Evolutionary conservation across 2,797 vertebrate species (phyloP).

Genomic region (Eulemur rubriventer): DNA sequence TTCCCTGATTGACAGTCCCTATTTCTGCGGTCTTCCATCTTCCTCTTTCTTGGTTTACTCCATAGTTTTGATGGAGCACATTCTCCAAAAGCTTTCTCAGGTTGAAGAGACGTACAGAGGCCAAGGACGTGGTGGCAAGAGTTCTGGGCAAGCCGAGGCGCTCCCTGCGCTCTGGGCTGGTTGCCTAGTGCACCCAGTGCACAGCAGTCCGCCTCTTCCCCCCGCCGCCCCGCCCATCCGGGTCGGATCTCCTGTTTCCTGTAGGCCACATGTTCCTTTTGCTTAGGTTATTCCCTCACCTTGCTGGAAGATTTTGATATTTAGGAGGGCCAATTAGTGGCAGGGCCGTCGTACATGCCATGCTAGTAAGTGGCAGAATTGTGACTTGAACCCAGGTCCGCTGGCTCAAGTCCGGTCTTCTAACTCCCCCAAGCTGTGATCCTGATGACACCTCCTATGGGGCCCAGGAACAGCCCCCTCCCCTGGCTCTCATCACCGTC

Average conservation of each 20-base stretch:
- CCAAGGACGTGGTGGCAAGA: not conserved
- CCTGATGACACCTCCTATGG: not conserved
- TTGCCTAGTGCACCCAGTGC: no score
- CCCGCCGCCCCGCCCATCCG: no score
- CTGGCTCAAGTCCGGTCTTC: not conserved
- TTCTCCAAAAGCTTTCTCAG: not conserved
- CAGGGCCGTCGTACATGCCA: not conserved
- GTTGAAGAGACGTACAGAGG: not conserved
- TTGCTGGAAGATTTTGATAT: not conserved
- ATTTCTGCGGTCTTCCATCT: not conserved
- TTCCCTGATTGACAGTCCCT: not conserved
- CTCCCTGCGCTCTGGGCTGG: not conserved
- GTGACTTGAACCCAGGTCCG: not conserved
- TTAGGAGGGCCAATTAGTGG: not conserved
- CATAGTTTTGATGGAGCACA: not conserved
- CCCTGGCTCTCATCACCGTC: not conserved
- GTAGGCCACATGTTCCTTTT: not conserved
- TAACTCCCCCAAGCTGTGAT: no score
- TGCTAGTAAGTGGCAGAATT: not conserved
- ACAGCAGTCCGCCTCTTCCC: not conserved
- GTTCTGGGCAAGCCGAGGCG: fast-evolving
- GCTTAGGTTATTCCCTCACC: not conserved
- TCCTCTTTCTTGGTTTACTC: not conserved
- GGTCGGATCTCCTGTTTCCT: not conserved
- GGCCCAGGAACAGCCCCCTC: not conserved